phyloP scores from a whole-genome alignment of 2,797 vertebrate species.

The Amphiprion clarkii region DNA sequence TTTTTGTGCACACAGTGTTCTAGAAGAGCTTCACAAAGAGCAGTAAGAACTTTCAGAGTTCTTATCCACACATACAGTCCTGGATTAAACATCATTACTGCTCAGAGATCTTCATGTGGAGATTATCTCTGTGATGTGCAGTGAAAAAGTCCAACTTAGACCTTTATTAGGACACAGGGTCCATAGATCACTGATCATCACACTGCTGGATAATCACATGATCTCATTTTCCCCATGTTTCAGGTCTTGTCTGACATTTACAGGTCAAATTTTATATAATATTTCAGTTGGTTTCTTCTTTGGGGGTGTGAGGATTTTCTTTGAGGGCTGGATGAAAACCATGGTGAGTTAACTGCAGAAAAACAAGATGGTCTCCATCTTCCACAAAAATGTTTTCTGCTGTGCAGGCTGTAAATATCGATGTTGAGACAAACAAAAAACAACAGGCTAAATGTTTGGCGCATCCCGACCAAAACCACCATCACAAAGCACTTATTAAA shows the following conservation, averaged over 20 bases:
- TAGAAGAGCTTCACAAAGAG: conserved; percentile 37
- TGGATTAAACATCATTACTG: conserved; percentile 70
- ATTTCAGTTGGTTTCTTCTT: background rate
- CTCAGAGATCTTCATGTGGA: conserved; percentile 56
- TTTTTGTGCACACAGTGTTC: background rate
- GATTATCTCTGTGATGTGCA: conserved; percentile 68
- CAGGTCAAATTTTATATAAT: conserved; percentile 3
- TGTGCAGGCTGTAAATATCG: conserved; percentile 14
- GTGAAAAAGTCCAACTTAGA: conserved; percentile 36
- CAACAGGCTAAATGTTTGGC: conserved; percentile 34
- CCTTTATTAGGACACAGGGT: conserved; percentile 34
- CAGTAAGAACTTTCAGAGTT: conserved; percentile 44
- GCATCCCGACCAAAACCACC: conserved; percentile 34
- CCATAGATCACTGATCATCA: conserved; percentile 38
- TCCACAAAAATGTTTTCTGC: conserved; percentile 6
- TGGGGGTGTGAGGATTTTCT: conserved; percentile 3
- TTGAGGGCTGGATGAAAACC: conserved; percentile 6
- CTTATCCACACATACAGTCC: conserved; percentile 34
- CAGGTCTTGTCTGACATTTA: background rate
- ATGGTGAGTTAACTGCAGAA: conserved; percentile 16
- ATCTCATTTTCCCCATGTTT: conserved; percentile 8
- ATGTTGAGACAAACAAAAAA: conserved; percentile 24
- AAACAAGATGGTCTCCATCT: conserved; percentile 22
- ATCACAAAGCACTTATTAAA: conserved; percentile 32
- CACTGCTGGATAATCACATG: conserved; percentile 41